These are phyloP conservation scores for Muscicapa adusta DNA, from an alignment of 2,113 vertebrate species.

Conservation along the genomic window DNA sequence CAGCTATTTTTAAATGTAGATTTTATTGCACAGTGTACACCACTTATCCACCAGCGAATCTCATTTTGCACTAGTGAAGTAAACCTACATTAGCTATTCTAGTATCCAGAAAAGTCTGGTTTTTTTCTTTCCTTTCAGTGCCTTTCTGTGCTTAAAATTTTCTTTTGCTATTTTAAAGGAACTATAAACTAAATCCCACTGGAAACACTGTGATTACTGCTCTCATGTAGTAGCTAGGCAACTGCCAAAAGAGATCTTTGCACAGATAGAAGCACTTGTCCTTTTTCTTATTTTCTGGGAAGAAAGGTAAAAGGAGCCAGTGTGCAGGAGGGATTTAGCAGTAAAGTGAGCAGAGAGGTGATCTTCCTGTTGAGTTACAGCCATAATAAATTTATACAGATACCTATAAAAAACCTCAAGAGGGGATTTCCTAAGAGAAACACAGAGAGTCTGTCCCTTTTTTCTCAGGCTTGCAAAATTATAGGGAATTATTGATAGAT, in stretches of 20 bases:
- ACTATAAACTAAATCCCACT: not conserved
- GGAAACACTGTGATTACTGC: not conserved
- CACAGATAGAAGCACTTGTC: not conserved
- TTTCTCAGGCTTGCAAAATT: not conserved
- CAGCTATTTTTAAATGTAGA: not conserved
- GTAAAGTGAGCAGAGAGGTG: not conserved
- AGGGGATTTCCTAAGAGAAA: not conserved
- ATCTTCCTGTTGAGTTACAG: not conserved
- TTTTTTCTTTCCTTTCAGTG: not conserved
- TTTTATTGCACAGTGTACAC: not conserved
- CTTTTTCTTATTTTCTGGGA: not conserved
- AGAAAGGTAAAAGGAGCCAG: not conserved
- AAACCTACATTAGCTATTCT: not conserved
- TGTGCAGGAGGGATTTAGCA: not conserved
- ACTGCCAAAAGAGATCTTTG: not conserved
- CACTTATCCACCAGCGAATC: not conserved
- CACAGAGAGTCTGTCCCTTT: not conserved
- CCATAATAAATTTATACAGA: not conserved
- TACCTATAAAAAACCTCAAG: not conserved
- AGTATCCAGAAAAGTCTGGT: not conserved
- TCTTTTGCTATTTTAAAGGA: not conserved
- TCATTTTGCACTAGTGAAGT: not conserved
- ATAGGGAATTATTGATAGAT: not conserved
- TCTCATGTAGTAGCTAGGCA: conserved; percentile 31
- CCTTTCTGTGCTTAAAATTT: not conserved